These are phyloP conservation scores for Alectura lathami DNA, from an alignment of 2,113 vertebrate species.

Conservation along the genomic window DNA sequence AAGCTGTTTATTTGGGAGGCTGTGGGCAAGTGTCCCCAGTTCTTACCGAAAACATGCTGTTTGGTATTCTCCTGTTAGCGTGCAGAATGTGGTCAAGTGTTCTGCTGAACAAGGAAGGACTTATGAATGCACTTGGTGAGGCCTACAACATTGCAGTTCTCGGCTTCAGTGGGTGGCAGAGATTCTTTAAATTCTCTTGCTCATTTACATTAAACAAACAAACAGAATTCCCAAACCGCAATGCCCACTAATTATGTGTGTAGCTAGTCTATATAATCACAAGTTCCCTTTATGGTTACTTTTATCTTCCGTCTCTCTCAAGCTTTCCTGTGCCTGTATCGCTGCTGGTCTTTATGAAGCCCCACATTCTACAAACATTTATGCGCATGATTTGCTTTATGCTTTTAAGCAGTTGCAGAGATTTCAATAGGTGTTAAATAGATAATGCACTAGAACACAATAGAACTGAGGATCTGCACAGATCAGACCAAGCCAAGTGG, in stretches of 20 bases:
- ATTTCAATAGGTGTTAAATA: constrained; percentile 16
- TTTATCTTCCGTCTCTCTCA: constrained; percentile 14
- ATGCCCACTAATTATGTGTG: constrained; percentile 4
- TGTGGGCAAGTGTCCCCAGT: background rate
- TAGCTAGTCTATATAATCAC: constrained; percentile 10
- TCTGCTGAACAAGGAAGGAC: constrained; percentile 17
- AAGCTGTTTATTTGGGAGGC: background rate
- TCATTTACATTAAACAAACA: constrained; percentile 56
- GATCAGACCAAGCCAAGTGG: background rate
- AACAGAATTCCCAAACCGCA: constrained; percentile 2
- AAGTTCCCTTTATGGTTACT: constrained; percentile 6
- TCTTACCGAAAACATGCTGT: background rate
- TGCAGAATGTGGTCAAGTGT: background rate
- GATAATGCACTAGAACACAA: constrained; percentile 18
- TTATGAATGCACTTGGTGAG: background rate
- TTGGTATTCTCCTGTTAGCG: background rate
- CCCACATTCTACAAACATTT: constrained; percentile 18
- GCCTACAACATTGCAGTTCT: background rate
- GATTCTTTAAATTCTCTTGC: constrained; percentile 41
- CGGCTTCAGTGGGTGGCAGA: background rate
- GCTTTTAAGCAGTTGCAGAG: constrained; percentile 15
- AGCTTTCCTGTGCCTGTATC: background rate
- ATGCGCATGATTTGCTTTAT: background rate
- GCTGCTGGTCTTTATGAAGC: constrained; percentile 2
- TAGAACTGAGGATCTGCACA: background rate